Base-by-base conservation (phyloP, 2,797 vertebrate species). In the Periophthalmus magnuspinnatus region DNA sequence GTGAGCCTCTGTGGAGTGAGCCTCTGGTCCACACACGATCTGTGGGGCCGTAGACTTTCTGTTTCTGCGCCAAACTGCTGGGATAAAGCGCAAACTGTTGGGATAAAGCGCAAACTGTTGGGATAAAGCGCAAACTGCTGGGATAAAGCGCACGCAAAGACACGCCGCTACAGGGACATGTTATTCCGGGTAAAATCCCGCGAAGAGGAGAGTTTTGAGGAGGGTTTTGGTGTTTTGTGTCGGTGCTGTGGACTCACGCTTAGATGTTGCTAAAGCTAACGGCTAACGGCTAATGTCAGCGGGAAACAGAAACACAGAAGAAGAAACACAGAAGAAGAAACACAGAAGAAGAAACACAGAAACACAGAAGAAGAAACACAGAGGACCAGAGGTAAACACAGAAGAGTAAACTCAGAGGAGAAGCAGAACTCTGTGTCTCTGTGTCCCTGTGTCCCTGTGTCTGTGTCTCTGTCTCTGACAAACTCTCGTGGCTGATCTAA, bases 231-330 rank as follows among this genome's bases (percentile, higher is more conserved):
- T n/a, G n/a, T n/a, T 19, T 28, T 5, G 41, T 17, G 33, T 6
- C 54, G 67, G 16, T 32, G 11, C 28, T 2, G 0, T 13, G 5
- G 36, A 36, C 5, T 16, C 22, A 41, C 67, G 67, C 11, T 45
- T 56, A 1, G 56, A 14, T 45, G 77, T 82, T 79, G 84, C 82
- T 78, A 83, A 73, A n/a, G n/a, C n/a, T n/a, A n/a, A n/a, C n/a
- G n/a, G 79, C 79, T 86, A 83, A 80, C 62, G 63, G 79, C 79
- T 86, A 83, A 61, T 34, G 56, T 17, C 6, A 4, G 22, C 3
- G 50, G 65, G n/a, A n/a, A n/a, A n/a, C n/a, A n/a, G 65, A 70
- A 76, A 72, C 62, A 64, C 52, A 22, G 8, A n/a, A 8, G 33
- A 47, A 69, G 3, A 8, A 13, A n/a, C n/a, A n/a, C n/a, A n/a